Conservation (phyloP, 2,113 vertebrate species). For the Galemys pyrenaicus region DNA sequence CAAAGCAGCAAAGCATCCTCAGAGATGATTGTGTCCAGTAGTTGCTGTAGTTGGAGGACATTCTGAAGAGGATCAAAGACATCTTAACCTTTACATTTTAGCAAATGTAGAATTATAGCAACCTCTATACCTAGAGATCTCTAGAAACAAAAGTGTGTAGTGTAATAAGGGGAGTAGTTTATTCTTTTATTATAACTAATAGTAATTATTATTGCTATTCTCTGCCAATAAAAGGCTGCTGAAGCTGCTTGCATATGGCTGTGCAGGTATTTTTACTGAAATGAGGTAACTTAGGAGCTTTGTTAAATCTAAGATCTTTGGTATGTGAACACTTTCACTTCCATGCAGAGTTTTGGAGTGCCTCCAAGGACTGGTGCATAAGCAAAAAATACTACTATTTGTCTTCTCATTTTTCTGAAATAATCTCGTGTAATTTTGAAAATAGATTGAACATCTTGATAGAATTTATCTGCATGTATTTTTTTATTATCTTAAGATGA, state of each 20-base stretch:
- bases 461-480: not conserved
- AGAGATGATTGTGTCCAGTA: not conserved
- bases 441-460: not conserved
- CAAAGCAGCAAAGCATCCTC: not conserved
- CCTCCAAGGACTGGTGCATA: not conserved
- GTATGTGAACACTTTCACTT: not conserved
- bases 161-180: not conserved
- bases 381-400: not conserved
- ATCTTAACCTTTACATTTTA: not conserved
- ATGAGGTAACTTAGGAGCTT: not conserved
- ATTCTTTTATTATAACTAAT: not conserved
- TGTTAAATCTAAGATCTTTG: not conserved
- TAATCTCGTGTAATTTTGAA: slow-evolving; percentile 24
- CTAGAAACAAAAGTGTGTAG: not conserved
- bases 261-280: not conserved
- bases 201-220: not conserved
- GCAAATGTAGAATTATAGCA: not conserved
- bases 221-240: not conserved
- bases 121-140: not conserved
- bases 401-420: slow-evolving; percentile 9
- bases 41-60: not conserved
- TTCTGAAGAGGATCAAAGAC: not conserved
- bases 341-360: not conserved
- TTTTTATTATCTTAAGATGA: slow-evolving; percentile 15
- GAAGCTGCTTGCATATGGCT: not conserved